Evolutionary conservation across 2,888 invertebrate species (phyloP), one percentile per base, ranked within the genome.

Genomic region (Metacarcinus magister): DNA sequence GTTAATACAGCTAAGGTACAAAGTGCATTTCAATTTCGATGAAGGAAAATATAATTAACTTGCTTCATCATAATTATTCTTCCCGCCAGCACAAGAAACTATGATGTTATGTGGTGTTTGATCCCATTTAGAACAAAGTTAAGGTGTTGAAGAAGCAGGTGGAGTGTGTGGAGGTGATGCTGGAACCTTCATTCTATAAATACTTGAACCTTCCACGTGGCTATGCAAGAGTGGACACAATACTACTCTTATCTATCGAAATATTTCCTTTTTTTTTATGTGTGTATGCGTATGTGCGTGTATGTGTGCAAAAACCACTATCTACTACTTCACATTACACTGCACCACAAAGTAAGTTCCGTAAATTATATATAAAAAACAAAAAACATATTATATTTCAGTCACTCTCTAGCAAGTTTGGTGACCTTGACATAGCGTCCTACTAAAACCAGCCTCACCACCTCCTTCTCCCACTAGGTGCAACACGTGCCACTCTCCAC

Each of bases 371-470:
- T 0, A 23, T 4, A 60, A 19, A 23, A 5, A 23, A 19, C 23
- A 19, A 60, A 16, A 23, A 5, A 60, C 23, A 19, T 60, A 19
- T 23, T 60, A 60, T 23, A 60, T 60, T 60, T 60, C 19, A 5
- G 4, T 5, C 23, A 19, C 60, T 23, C 60, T 60, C 60, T 60
- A 60, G 60, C 60, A 23, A 60, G 60, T 60, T 60, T 2, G 60
- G 28, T 28, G 75, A 82, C 75, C 75, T 82, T 82, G 75, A 82
- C 75, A 82, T 60, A 82, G 75, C 75, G 75, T 3, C 75, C 75
- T 10, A 82, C n/a, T n/a, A 82, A 82, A 82, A 82, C 75, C 75
- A 10, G 75, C 28, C n/a, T n/a, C n/a, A n/a, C 28, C 75, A 60
- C 60, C 23, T 60, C 23, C 60, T n/a, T 82, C 28, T 2, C 75